A percentile compares a stretch with the other conserved stretches of the same genome.
Conservation (phyloP, 1,140 invertebrate species). For the Drosophila sp. region DNA sequence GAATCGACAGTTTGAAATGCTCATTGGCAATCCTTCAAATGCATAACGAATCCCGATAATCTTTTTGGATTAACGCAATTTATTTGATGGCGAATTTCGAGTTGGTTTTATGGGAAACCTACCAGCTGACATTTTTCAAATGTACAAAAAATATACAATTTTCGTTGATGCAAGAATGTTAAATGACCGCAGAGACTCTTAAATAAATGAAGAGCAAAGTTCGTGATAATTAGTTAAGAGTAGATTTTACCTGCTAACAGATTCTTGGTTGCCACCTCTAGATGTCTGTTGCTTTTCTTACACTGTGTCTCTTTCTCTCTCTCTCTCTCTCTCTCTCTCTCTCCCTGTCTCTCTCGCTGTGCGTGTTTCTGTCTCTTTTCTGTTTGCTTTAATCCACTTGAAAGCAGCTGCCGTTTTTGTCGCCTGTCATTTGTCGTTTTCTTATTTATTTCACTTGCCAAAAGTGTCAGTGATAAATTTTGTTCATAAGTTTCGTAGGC, state of each 20-base stretch:
- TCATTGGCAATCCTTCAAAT: too few relatives aligned
- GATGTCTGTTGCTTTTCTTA: background rate
- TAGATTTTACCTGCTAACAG: conserved; percentile 32
- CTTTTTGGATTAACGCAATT: too few relatives aligned
- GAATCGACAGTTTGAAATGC: too few relatives aligned
- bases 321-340: background rate
- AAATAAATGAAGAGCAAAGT: conserved; percentile 43
- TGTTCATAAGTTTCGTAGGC: conserved; percentile 43
- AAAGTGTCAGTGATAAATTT: conserved; percentile 58
- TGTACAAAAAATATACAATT: background rate
- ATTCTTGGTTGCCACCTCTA: background rate
- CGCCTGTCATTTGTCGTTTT: conserved; percentile 28
- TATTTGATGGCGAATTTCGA: too few relatives aligned
- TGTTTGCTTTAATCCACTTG: conserved; percentile 43
- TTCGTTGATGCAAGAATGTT: background rate
- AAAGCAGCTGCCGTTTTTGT: conserved; percentile 48
- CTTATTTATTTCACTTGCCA: conserved; percentile 45
- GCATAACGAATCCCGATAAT: too few relatives aligned
- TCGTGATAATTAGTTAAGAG: conserved; percentile 49
- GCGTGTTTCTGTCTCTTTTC: background rate
- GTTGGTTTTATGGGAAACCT: background rate
- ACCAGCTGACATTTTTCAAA: conserved; percentile 1
- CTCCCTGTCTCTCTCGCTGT: too few relatives aligned
- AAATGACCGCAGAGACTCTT: conserved; percentile 23
- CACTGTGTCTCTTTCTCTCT: background rate